phyloP scores from a whole-genome alignment of 2,888 invertebrate species.

The Ctena decussata region DNA sequence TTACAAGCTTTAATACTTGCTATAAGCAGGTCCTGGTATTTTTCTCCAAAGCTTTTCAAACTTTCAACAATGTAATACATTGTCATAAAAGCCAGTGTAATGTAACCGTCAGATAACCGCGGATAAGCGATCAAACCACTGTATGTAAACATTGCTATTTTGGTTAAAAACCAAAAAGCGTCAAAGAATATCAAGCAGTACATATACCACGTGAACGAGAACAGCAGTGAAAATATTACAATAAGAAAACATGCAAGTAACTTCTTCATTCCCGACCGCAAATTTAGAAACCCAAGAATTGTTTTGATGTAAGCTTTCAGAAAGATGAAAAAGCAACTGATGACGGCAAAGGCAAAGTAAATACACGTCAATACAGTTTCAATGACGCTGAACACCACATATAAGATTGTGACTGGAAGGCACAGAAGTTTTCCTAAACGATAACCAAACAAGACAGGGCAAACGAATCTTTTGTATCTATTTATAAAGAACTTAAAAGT shows the following conservation, averaged over 20 bases:
- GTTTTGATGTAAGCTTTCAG: slow-evolving; percentile 30
- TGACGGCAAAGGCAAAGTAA: slow-evolving; percentile 40
- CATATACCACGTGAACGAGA: slow-evolving; percentile 48
- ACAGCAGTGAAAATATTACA: slow-evolving; percentile 1
- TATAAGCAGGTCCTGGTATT: slow-evolving; percentile 33
- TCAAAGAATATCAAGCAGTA: slow-evolving; percentile 53
- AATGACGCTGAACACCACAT: slow-evolving; percentile 22
- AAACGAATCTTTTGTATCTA: neutral
- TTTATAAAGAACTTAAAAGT: neutral
- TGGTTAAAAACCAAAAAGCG: slow-evolving; percentile 52
- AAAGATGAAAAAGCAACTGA: slow-evolving; percentile 33
- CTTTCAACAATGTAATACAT: slow-evolving; percentile 52
- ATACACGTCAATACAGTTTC: slow-evolving; percentile 19
- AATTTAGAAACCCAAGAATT: neutral
- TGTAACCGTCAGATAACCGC: slow-evolving; percentile 43
- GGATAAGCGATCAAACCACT: slow-evolving; percentile 52
- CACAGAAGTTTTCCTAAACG: too few species aligned
- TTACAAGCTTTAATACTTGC: slow-evolving; percentile 34
- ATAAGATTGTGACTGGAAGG: slow-evolving; percentile 2
- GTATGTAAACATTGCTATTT: slow-evolving; percentile 56
- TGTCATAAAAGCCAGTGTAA: slow-evolving; percentile 46
- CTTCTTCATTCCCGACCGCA: neutral
- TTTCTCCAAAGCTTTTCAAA: slow-evolving; percentile 20
- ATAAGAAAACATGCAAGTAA: neutral
- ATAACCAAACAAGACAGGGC: neutral